Evolutionary conservation across 2,888 invertebrate species (phyloP), one percentile per base, ranked within the genome.

Genomic region (Lypha dubia): DNA sequence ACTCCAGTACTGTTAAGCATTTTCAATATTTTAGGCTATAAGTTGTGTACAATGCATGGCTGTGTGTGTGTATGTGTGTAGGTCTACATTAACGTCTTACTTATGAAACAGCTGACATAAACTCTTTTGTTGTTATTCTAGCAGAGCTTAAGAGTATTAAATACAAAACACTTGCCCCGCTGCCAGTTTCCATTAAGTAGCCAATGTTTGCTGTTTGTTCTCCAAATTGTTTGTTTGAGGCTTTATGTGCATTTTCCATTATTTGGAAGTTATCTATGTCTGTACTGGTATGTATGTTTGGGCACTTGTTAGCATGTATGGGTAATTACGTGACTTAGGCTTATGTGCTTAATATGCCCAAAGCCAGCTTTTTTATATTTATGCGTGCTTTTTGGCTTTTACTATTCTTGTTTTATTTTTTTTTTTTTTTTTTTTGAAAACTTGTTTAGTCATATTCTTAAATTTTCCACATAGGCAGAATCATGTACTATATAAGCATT

Each of bases 301-400:
- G 8, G 46, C 17, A 13, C 0, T 13, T 41, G 35, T 63, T 4
- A 22, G 24, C 1, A n/a, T 38, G 46, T 56, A 7, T 17, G 28
- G 38, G 70, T 73, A 56, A 38, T 49, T 58, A 46, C 49, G 53
- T 73, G 63, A 73, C 49, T 80, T 41, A n/a, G 60, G 79, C 51
- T 73, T 74, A 80, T 60, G 44, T n/a, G 32, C 60, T 73, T 67
- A 24, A 74, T 28, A 74, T 67, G 38, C 9, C 49, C 51, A 51
- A 67, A 51, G n/a, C 24, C 60, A 60, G 44, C 24, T 20, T 63
- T 17, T 63, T 71, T 56, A 7, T 56, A 22, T 65, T 35, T 56
- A 38, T 49, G 65, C 24, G 5, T 79, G 62, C 32, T 17, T 65
- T 35, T 56, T 13, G 17, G n/a, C n/a, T n/a, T n/a, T n/a, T n/a